A percentile compares a stretch with the other conserved stretches of the same genome.
Conservation (phyloP, 2,797 vertebrate genomes). For the Epinephelus awoara region DNA sequence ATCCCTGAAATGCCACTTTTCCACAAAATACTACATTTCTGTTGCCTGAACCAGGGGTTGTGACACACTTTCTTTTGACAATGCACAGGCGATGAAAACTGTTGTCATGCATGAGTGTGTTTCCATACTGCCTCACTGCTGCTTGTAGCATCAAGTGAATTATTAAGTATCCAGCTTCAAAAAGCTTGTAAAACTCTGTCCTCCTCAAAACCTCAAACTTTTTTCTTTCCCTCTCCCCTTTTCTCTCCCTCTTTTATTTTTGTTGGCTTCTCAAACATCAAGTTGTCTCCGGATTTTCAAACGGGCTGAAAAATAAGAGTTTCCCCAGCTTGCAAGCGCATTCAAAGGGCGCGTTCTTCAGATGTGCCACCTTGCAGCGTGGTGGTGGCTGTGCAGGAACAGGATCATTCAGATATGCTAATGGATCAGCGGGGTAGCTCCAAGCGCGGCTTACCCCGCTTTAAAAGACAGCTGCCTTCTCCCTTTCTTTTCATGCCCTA, state of each 20-base stretch:
- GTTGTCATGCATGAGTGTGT: slow-evolving; percentile 74
- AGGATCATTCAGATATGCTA: slow-evolving; percentile 91
- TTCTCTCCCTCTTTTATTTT: slow-evolving; percentile 78
- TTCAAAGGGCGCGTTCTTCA: slow-evolving; percentile 88
- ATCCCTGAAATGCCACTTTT: slow-evolving; percentile 40
- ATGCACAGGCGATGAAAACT: slow-evolving; percentile 54
- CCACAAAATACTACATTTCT: slow-evolving; percentile 26
- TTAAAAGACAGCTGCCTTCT: slow-evolving; percentile 89
- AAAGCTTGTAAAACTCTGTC: slow-evolving; percentile 84
- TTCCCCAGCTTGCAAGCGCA: slow-evolving; percentile 81
- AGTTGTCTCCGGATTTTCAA: slow-evolving; percentile 88
- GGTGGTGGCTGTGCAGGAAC: slow-evolving; percentile 84
- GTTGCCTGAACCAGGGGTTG: slow-evolving; percentile 57
- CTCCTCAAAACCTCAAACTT: slow-evolving; percentile 84
- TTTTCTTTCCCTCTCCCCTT: slow-evolving; percentile 71
- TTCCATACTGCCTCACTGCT: slow-evolving; percentile 72
- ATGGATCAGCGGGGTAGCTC: slow-evolving; percentile 89
- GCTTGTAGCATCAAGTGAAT: slow-evolving; percentile 87
- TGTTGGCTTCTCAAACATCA: slow-evolving; percentile 87
- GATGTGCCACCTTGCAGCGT: slow-evolving; percentile 91
- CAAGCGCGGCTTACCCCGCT: slow-evolving; percentile 86
- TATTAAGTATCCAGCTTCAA: slow-evolving; percentile 87
- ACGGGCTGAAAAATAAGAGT: slow-evolving; percentile 85
- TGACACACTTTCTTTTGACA: slow-evolving; percentile 75
- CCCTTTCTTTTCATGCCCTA: slow-evolving; percentile 84